Evolutionary conservation across 2,797 vertebrate genomes (phyloP), one percentile per base, ranked within the genome.

Genomic region (Parauchenoglanis ngamensis): DNA sequence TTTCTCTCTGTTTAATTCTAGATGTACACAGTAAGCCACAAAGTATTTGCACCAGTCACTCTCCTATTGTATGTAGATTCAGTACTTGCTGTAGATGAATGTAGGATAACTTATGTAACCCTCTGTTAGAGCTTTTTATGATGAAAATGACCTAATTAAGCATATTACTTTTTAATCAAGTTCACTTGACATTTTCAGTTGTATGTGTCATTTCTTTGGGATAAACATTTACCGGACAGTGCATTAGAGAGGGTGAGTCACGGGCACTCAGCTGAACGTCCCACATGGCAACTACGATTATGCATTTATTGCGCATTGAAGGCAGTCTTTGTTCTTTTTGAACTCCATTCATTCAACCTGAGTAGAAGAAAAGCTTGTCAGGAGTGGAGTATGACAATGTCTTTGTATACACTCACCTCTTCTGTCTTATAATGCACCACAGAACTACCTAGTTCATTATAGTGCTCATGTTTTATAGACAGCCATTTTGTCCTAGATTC

Each of bases 281-380:
- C 86, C 89, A 88, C 80, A 88, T 89, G 89, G 85, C 86, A 84
- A 49, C 78, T 85, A 77, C 25, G 79, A 72, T 88, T 88, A 83
- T 87, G 59, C 76, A 57, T 87, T 88, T 88, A 88, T 86, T 86
- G 84, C 82, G 87, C 73, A 83, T 57, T 61, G 83, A 83, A 12
- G 68, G 77, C 81, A 84, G 72, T 61, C 85, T 88, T 89, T 89
- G 85, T 91, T 89, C 87, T 86, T 75, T 87, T 81, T 89, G 82
- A 85, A 67, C 85, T 59, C 76, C 57, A 56, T 84, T 90, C 84
- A 90, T 80, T 90, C 81, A 87, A 82, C 76, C 84, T 81, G 67
- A 79, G 52, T 57, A 65, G 82, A 81, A 56, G 73, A 83, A 87
- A 88, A 87, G 84, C 70, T 89, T 88, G 81, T 85, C 85, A 83